These are phyloP conservation scores for Ephydatia muelleri DNA, from an alignment of 37 sponge, comb jelly and placozoan species.

Conservation along the genomic window DNA sequence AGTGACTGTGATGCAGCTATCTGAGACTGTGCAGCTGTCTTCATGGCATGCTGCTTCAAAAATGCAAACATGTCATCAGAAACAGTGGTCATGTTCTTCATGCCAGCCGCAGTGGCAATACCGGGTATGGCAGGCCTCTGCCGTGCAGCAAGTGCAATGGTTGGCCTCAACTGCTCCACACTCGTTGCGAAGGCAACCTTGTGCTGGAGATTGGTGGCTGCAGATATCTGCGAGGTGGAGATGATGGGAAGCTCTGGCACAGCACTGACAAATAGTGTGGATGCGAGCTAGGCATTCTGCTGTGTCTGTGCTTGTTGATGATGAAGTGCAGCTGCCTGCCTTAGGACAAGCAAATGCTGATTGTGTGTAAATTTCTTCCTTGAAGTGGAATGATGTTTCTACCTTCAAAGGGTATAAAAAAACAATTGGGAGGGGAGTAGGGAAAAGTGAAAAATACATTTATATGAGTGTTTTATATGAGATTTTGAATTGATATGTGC, in stretches of 20 bases:
- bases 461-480: too few species aligned
- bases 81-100: slow-evolving; percentile 23
- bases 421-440: too few species aligned
- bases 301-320: slow-evolving; percentile 36
- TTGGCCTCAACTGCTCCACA: slow-evolving; percentile 51
- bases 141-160: slow-evolving; percentile 20
- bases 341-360: slow-evolving; percentile 40
- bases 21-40: slow-evolving; percentile 33
- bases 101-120: background rate
- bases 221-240: background rate
- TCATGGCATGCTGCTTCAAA: slow-evolving; percentile 64
- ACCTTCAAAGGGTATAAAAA: slow-evolving; percentile 3
- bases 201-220: slow-evolving; percentile 5
- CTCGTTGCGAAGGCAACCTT: slow-evolving; percentile 38
- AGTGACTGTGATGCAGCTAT: too few species aligned
- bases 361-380: slow-evolving; percentile 36
- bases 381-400: slow-evolving; percentile 32
- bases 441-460: background rate
- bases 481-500: background rate
- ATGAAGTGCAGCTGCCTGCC: slow-evolving; percentile 31
- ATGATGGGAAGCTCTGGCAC: too few species aligned
- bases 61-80: slow-evolving; percentile 74
- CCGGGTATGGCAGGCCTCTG: slow-evolving; percentile 26
- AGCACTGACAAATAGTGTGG: background rate
- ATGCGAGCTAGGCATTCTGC: background rate